These are phyloP conservation scores for Oreonectes daqikongensis DNA, from an alignment of 2,797 vertebrate genomes.

Conservation along the genomic window DNA sequence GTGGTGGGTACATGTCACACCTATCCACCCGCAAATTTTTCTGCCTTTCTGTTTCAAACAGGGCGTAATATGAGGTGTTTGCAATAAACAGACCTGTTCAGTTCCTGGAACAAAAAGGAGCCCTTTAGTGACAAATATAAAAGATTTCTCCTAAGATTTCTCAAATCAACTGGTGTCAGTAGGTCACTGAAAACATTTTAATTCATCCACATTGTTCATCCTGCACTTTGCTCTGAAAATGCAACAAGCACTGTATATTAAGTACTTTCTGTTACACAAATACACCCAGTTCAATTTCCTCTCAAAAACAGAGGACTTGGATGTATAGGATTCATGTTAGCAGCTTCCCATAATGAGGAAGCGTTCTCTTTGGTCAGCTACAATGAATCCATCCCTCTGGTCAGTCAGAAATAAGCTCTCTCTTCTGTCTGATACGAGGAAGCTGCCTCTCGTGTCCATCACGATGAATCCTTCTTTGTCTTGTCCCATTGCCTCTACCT, in stretches of 20 bases:
- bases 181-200: background rate
- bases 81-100: background rate
- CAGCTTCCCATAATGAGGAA: constrained; percentile 70
- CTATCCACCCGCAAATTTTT: too few relatives aligned
- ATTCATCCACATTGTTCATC: constrained; percentile 1
- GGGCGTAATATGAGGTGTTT: background rate
- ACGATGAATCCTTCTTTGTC: constrained; percentile 87
- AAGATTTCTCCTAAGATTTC: constrained; percentile 4
- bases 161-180: background rate
- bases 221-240: background rate
- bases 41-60: background rate
- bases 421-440: constrained; percentile 81
- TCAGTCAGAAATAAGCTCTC: constrained; percentile 66
- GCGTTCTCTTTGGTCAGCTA: constrained; percentile 75
- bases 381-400: constrained; percentile 75
- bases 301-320: constrained; percentile 38
- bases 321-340: constrained; percentile 60
- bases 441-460: constrained; percentile 80
- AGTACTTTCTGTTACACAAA: background rate
- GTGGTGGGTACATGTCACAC: too few relatives aligned
- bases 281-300: constrained; percentile 9
- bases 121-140: background rate
- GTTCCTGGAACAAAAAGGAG: background rate
- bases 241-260: background rate
- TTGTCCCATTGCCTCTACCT: constrained; percentile 86